Conservation (phyloP, 2,888 invertebrate species). For the Acleris sparsana region DNA sequence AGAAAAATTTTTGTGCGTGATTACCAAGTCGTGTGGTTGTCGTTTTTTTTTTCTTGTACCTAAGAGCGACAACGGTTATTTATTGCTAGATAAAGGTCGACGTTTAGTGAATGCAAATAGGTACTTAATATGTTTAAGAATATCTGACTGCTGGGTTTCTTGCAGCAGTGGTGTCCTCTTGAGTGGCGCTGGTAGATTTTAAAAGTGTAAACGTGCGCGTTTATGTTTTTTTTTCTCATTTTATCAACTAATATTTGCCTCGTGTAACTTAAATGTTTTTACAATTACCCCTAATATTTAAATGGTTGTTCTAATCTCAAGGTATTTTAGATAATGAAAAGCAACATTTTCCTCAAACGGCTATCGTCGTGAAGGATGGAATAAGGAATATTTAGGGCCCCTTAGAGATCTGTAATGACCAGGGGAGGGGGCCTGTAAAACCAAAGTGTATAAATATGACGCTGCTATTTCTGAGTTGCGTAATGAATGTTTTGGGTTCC, state of each 20-base stretch:
- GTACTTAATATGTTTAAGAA: too few species aligned
- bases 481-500: conserved; percentile 34
- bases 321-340: conserved; percentile 34
- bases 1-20: too few species aligned
- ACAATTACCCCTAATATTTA: background rate
- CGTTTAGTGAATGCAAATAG: too few species aligned
- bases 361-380: conserved; percentile 38
- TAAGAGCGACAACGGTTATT: too few species aligned
- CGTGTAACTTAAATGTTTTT: background rate
- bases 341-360: conserved; percentile 23
- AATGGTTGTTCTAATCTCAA: conserved; percentile 12
- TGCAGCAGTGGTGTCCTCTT: too few species aligned
- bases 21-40: too few species aligned
- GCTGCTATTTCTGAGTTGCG: conserved; percentile 35
- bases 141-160: too few species aligned
- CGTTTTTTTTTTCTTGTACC: too few species aligned
- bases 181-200: too few species aligned
- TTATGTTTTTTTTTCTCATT: too few species aligned
- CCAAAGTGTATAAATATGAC: conserved; percentile 42
- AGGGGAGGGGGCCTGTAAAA: conserved; percentile 36
- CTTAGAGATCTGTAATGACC: conserved; percentile 44
- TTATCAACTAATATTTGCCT: background rate
- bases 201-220: too few species aligned
- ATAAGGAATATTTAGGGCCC: conserved; percentile 42
- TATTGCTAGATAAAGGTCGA: too few species aligned